Percentiles rank a stretch among this genome's conserved stretches.
Conservation (phyloP, 64 coral and sea anemone species). For the Astreopora myriophthalma region DNA sequence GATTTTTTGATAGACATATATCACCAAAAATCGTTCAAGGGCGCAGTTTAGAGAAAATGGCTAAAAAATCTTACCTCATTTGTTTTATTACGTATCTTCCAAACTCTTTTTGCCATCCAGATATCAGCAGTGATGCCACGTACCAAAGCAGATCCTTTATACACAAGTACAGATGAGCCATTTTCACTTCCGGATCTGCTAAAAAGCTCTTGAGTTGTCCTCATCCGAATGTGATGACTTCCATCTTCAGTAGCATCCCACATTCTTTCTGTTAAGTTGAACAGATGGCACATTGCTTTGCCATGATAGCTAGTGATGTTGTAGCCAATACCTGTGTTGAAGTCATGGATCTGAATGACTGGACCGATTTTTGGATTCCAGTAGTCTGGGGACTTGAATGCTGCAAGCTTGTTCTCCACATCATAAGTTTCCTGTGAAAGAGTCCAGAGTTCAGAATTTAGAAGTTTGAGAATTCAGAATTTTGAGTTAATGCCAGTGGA, state of each 20-base stretch:
- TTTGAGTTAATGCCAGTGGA: neutral
- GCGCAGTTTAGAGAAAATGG: too few relatives aligned
- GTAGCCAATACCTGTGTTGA: constrained; percentile 72
- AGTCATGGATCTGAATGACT: constrained; percentile 37
- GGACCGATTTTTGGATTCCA: neutral
- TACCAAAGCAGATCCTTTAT: constrained; percentile 66
- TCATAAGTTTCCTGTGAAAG: constrained; percentile 80
- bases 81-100: neutral
- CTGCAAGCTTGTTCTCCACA: constrained; percentile 51
- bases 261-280: neutral
- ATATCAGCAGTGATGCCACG: constrained; percentile 80
- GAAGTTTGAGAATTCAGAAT: too few relatives aligned
- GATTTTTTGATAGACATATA: too few relatives aligned
- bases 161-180: constrained; percentile 28
- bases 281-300: neutral
- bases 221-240: constrained; percentile 70
- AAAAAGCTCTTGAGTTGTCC: constrained; percentile 67
- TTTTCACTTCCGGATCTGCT: neutral
- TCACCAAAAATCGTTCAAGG: too few relatives aligned
- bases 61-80: neutral
- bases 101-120: constrained; percentile 54
- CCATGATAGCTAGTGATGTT: neutral
- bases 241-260: constrained; percentile 8
- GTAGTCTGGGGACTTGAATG: neutral
- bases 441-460: neutral